Evolutionary conservation across 2,888 invertebrate genomes (phyloP), one percentile per base, ranked within the genome.

Genomic region (Cyclophora albipunctata): DNA sequence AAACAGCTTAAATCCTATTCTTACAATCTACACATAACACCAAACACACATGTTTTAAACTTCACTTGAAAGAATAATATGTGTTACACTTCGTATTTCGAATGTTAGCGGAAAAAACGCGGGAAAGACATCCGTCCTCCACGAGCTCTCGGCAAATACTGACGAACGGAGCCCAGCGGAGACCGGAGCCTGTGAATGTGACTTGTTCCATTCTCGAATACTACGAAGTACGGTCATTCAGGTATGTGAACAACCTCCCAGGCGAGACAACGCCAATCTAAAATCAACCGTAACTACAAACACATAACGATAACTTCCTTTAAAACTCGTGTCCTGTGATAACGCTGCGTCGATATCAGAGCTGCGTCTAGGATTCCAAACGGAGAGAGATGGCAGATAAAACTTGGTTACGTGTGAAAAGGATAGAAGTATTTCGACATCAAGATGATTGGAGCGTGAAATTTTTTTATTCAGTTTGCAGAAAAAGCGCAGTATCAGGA

Each of bases 281-380:
- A 78, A 71, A 60, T 69, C 52, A 62, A 73, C 82, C 72, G 56
- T 81, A 81, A 35, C 0, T 0, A 1, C 4, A 41, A 41, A n/a
- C 4, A 1, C 48, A 71, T 76, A 84, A 67, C 67, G 73, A 48
- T 53, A 68, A 65, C 75, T 78, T 54, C 66, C 37, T 5, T 37
- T 52, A 54, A 63, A 62, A 48, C 57, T 2, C 64, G 55, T 51
- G 47, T 46, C 48, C 47, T 75, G 69, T 86, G 86, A 86, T 87
- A 87, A 85, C 82, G 74, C 78, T 80, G 81, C 84, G 86, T 87
- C 87, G 85, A 87, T 87, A 87, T 84, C 85, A 85, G 73, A 77
- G 78, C 82, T 81, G 77, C 74, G 86, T 84, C 87, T 86, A 84
- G 85, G 83, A 84, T 79, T 70, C 73, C 71, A 64, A 74, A 72